These are phyloP conservation scores for Leptura quadrifasciata DNA, from an alignment of 2,888 invertebrate genomes.

Conservation along the genomic window DNA sequence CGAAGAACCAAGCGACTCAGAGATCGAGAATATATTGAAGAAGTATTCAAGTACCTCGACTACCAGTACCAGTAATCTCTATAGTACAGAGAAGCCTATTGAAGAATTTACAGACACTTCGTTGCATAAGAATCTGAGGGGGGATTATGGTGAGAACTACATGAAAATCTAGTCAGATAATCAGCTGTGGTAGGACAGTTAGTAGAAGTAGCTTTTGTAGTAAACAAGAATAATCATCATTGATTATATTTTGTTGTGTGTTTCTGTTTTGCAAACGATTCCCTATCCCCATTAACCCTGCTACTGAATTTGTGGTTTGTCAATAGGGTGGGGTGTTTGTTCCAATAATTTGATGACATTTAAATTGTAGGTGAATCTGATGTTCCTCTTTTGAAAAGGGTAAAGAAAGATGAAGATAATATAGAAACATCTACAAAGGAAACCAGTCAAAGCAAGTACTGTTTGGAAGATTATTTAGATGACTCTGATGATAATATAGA, in stretches of 20 bases:
- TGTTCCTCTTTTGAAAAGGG: not conserved
- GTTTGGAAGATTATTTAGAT: not conserved
- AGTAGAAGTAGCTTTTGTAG: too few species aligned
- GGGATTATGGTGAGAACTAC: not conserved
- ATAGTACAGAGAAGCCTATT: not conserved
- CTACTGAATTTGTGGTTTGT: too few species aligned
- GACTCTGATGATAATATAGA: not conserved
- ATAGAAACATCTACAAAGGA: not conserved
- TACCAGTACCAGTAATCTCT: not conserved
- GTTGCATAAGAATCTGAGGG: not conserved
- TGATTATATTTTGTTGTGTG: too few species aligned
- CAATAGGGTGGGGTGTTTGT: too few species aligned
- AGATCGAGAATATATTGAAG: slow-evolving; percentile 30
- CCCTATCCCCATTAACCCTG: too few species aligned
- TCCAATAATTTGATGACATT: not conserved
- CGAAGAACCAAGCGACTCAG: slow-evolving; percentile 29
- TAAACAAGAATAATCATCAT: too few species aligned
- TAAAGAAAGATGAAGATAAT: not conserved
- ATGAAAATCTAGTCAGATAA: not conserved
- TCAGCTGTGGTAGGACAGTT: too few species aligned
- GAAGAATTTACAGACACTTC: not conserved
- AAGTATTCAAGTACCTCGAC: not conserved
- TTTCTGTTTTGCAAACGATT: too few species aligned
- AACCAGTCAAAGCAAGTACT: not conserved
- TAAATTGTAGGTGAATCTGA: slow-evolving; percentile 8